These are phyloP conservation scores for Eupithecia subumbrata DNA, from an alignment of 2,888 invertebrate species.

Conservation along the genomic window DNA sequence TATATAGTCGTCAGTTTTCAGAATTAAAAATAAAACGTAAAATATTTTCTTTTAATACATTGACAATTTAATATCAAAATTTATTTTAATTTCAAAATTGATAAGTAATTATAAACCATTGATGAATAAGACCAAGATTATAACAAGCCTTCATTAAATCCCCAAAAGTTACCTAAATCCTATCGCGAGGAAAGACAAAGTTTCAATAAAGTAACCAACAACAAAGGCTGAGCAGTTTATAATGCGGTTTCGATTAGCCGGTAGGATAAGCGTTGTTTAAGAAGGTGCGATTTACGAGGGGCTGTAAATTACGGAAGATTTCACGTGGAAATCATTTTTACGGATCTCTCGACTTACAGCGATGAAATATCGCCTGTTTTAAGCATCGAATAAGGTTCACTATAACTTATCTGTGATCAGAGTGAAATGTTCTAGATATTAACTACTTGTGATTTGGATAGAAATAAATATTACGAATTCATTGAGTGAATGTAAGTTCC, in stretches of 20 bases:
- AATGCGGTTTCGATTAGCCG: conserved; percentile 39
- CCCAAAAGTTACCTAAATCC: conserved; percentile 22
- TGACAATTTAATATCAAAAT: too few species aligned
- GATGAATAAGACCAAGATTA: neutral
- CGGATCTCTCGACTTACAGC: conserved; percentile 13
- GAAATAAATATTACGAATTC: neutral
- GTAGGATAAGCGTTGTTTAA: conserved; percentile 36
- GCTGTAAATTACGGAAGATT: conserved; percentile 33
- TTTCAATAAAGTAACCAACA: conserved; percentile 32
- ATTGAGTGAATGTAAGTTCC: neutral
- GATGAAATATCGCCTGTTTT: conserved; percentile 23
- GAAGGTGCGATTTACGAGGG: conserved; percentile 36
- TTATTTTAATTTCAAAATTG: too few species aligned
- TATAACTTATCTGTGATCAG: neutral
- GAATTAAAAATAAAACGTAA: too few species aligned
- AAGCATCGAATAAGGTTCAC: conserved; percentile 5
- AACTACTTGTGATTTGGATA: neutral
- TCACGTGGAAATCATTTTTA: conserved; percentile 25
- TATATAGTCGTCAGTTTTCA: neutral
- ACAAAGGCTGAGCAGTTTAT: conserved; percentile 39
- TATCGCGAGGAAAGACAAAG: conserved; percentile 28
- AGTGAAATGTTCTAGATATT: neutral
- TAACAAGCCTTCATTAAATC: conserved; percentile 13
- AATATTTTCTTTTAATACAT: too few species aligned
- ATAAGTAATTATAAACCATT: neutral